A percentile compares a stretch with the other conserved stretches of the same genome.
Conservation (phyloP, 2,113 vertebrate species). For the Dunckerocampus dactyliophorus region DNA sequence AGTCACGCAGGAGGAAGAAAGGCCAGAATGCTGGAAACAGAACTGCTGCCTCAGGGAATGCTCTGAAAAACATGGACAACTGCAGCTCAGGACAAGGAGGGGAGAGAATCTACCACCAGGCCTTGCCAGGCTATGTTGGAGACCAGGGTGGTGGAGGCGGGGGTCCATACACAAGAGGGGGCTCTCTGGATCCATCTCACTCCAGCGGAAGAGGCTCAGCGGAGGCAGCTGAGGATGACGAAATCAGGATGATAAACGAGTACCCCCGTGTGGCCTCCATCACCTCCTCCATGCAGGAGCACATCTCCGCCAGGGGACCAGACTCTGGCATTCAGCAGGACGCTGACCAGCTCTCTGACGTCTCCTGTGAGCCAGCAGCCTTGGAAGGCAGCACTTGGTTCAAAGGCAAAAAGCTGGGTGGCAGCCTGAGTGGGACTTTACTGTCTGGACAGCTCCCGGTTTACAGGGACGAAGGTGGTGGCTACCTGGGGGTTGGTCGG, state of each 20-base stretch:
- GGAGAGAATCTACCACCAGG: conserved; percentile 90
- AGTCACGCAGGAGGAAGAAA: conserved; percentile 77
- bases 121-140: conserved; percentile 83
- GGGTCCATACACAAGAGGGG: conserved; percentile 83
- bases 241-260: conserved; percentile 98
- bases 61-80: conserved; percentile 86
- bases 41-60: conserved; percentile 68
- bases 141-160: conserved; percentile 70
- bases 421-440: conserved; percentile 80
- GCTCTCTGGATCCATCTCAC: conserved; percentile 94
- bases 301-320: conserved; percentile 87
- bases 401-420: conserved; percentile 87
- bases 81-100: conserved; percentile 65
- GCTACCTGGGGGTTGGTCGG: conserved; percentile 83
- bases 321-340: conserved; percentile 98
- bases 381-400: conserved; percentile 88
- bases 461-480: conserved; percentile 82
- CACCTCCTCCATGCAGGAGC: conserved; percentile 90
- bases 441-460: conserved; percentile 84
- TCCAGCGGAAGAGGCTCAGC: conserved; percentile 95
- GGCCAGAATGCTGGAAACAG: conserved; percentile 70
- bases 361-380: conserved; percentile 88
- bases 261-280: conserved; percentile 91
- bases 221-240: conserved; percentile 93
- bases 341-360: conserved; percentile 92